Conservation (phyloP, 1,140 invertebrate species). For the Lucilia cuprina region DNA sequence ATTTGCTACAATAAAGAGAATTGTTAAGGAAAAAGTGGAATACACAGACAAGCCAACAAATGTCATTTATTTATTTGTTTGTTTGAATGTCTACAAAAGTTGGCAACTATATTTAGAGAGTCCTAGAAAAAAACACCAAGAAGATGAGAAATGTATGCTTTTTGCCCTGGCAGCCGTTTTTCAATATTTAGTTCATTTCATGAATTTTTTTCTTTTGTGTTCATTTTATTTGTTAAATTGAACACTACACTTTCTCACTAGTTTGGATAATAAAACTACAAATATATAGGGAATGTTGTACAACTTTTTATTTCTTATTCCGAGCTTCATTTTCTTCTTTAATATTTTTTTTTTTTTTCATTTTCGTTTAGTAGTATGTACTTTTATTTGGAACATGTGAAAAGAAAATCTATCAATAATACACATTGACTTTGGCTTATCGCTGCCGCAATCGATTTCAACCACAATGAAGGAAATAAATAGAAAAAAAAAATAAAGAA, state of each 20-base stretch:
- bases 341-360: background rate
- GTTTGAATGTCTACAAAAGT: background rate
- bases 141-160: no score
- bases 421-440: conserved; percentile 14
- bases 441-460: conserved; percentile 16
- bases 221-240: no score
- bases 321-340: no score
- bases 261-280: no score
- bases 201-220: background rate
- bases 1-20: background rate
- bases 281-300: no score
- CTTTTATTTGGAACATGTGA: background rate
- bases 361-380: background rate
- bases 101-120: background rate
- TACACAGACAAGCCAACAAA: no score
- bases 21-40: background rate
- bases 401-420: conserved; percentile 15
- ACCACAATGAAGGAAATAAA: background rate
- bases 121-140: no score
- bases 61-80: no score
- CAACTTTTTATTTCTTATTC: no score
- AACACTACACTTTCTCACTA: no score
- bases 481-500: background rate
- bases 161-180: no score
- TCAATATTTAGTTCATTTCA: no score